phyloP scores from a whole-genome alignment of 2,888 invertebrate genomes.

The Pecten maximus region DNA sequence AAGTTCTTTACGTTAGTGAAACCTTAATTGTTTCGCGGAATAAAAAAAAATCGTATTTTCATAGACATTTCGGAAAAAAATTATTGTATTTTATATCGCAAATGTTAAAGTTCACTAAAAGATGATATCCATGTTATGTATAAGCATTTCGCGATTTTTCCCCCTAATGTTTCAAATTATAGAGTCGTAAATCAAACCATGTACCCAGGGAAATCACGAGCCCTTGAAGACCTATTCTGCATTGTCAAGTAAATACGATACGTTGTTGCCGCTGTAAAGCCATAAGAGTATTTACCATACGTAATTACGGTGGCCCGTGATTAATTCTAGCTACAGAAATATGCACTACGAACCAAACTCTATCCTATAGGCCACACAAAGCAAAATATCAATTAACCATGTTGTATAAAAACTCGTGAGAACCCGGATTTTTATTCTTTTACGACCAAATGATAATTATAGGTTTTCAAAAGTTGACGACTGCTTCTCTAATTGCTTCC shows the following conservation, averaged over 20 bases:
- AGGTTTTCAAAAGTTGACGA: constrained; percentile 19
- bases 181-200: neutral
- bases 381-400: constrained; percentile 11
- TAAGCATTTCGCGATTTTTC: neutral
- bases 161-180: neutral
- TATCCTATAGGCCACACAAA: neutral
- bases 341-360: neutral
- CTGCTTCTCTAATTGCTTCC: neutral
- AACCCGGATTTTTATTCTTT: constrained; percentile 1
- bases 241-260: neutral
- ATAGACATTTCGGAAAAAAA: neutral
- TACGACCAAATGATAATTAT: constrained; percentile 16
- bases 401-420: neutral
- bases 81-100: neutral
- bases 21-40: neutral
- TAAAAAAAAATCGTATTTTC: neutral
- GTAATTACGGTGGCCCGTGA: neutral
- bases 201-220: neutral
- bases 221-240: neutral
- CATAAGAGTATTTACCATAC: neutral
- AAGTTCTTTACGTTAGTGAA: neutral
- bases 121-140: neutral
- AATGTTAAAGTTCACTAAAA: neutral
- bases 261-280: neutral
- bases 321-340: neutral